Conservation (phyloP, 2,113 vertebrate species). For the Eudorcas thomsonii region DNA sequence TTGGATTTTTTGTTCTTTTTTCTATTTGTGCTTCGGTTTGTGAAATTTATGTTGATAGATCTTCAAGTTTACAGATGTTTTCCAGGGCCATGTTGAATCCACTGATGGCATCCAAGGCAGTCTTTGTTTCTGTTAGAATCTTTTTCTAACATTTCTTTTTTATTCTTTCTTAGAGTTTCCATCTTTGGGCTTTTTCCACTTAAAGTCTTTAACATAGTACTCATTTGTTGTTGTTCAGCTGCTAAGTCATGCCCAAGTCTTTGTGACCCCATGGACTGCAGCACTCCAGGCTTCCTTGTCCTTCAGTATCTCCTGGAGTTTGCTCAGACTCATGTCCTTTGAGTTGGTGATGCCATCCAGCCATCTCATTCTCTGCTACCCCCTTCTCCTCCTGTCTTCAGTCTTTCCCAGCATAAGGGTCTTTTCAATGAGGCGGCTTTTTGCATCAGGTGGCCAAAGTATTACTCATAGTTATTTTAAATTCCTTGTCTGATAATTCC, state of each 20-base stretch:
- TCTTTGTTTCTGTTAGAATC: not conserved
- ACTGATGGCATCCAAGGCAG: not conserved
- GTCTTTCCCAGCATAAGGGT: not conserved
- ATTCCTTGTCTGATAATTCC: not conserved
- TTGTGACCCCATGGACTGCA: not conserved
- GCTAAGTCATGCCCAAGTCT: not conserved
- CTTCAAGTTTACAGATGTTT: not conserved
- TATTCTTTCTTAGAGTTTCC: not conserved
- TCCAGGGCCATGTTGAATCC: not conserved
- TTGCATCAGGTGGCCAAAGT: not conserved
- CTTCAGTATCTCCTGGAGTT: not conserved
- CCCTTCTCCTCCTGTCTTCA: not conserved
- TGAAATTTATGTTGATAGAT: not conserved
- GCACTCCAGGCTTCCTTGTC: not conserved
- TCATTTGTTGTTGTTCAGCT: not conserved
- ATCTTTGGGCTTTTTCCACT: not conserved
- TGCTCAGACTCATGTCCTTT: not conserved
- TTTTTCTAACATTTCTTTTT: not conserved
- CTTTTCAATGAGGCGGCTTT: accelerated
- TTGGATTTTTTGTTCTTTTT: not conserved
- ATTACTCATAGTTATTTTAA: not conserved
- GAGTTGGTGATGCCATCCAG: not conserved
- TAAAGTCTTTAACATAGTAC: not conserved
- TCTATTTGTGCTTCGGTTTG: not conserved
- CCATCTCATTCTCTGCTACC: not conserved